Conservation (phyloP, 2,113 vertebrate species). For the Ptyas mucosa region DNA sequence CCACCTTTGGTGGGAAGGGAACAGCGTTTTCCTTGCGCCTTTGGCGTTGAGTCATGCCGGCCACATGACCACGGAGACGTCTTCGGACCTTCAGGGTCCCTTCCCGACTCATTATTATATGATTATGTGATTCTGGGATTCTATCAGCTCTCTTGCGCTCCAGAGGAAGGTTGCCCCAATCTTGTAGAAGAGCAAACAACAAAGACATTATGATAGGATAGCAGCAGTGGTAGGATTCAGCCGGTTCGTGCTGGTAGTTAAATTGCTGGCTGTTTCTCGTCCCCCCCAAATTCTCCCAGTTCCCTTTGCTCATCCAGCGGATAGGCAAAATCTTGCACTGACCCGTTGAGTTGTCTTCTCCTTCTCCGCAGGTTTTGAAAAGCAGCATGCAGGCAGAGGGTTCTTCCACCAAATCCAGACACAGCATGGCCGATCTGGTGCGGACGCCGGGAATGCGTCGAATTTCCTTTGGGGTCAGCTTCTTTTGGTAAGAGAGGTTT, state of each 20-base stretch:
- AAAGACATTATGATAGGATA: neutral
- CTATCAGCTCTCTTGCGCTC: neutral
- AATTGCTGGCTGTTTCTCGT: neutral
- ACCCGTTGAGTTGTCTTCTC: neutral
- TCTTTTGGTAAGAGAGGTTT: conserved; percentile 70
- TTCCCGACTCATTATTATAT: no score
- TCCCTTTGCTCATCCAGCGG: neutral
- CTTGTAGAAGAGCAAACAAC: neutral
- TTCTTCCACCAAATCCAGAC: conserved; percentile 32
- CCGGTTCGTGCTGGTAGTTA: no score
- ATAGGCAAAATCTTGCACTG: no score
- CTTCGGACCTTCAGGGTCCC: no score
- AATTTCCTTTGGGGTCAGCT: conserved; percentile 71
- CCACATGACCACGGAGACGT: no score
- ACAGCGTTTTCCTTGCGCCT: no score
- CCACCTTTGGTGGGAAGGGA: no score
- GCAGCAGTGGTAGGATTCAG: no score
- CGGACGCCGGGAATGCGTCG: conserved; percentile 66
- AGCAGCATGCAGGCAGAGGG: conserved; percentile 77
- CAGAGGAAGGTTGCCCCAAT: neutral
- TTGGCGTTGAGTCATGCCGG: no score
- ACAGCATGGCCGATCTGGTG: conserved; percentile 64
- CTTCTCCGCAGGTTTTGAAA: conserved; percentile 69
- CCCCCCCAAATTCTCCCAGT: no score
- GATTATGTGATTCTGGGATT: no score